Evolutionary conservation across 2,113 vertebrate species (phyloP), one percentile per base, ranked within the genome.

Genomic region (Aegithalos caudatus): DNA sequence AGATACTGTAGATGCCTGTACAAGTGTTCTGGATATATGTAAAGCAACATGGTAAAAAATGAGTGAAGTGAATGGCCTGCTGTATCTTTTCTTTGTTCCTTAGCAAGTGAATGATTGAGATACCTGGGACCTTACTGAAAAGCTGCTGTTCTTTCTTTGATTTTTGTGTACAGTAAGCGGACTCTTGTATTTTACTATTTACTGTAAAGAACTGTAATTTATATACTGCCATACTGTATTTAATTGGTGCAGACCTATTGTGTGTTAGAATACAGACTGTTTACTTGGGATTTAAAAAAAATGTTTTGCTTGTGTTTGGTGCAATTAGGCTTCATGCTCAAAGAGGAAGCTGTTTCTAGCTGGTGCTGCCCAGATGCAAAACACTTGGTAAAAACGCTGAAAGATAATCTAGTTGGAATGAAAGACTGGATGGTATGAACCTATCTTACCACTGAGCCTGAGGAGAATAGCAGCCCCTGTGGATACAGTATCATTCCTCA

Each of bases 201-300:
- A 98, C 98, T 99, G 99, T 99, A 99, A 98, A 99, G 98, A 98
- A 98, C 97, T 99, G 99, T 99, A 99, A 98, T 99, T 99, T 99
- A 99, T 99, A 98, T 97, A 98, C 97, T 97, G 97, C 94, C 97
- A 97, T 97, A 97, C 97, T 98, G 98, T 99, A 98, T 99, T 98
- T 98, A 98, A 98, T 98, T 98, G 98, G 98, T 99, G 99, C 98
- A 98, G 98, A 97, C 90, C 80, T 94, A 79, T 86, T 95, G 98
- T 99, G 98, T 99, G 98, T 98, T 98, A 99, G 98, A 99, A 99
- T 99, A 99, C 97, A 99, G 98, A 99, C 97, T 96, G 97, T 99
- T 98, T 98, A 98, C 97, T 97, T 97, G 95, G 71, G 90, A 96
- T 97, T 97, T 97, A 33, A 97, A 94, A 94, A 66, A 51, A 54